Evolutionary conservation across 2,113 vertebrate species (phyloP).

Genomic region (Suricata suricatta): DNA sequence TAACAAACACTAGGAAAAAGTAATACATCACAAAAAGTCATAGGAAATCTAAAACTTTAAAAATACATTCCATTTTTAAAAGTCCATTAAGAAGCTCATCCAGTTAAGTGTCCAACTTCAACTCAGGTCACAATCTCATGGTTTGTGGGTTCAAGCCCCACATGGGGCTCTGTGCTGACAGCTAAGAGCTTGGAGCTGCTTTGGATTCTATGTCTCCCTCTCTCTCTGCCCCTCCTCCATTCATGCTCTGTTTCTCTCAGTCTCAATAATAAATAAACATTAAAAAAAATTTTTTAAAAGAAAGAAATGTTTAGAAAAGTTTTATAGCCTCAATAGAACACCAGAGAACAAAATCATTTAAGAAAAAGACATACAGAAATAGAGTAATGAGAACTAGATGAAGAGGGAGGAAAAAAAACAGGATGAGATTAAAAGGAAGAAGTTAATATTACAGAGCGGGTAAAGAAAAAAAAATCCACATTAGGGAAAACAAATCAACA

Average conservation of each 20-base stretch:
- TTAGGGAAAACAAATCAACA: neutral
- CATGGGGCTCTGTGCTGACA: too few relatives aligned
- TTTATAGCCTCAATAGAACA: neutral
- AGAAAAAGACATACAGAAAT: neutral
- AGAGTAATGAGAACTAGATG: neutral
- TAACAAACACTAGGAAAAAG: neutral
- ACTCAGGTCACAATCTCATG: too few relatives aligned
- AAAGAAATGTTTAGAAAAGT: neutral
- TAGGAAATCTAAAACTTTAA: neutral
- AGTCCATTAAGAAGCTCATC: neutral
- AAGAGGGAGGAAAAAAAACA: neutral
- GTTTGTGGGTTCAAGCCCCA: too few relatives aligned
- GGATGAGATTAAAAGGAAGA: neutral
- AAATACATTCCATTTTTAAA: neutral
- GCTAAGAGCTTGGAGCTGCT: too few relatives aligned
- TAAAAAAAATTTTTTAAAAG: too few relatives aligned
- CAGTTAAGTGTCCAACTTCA: too few relatives aligned
- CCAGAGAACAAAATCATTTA: neutral
- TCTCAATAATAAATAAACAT: too few relatives aligned
- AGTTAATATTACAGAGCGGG: neutral
- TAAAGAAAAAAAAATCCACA: neutral
- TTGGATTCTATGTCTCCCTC: too few relatives aligned
- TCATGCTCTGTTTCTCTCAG: too few relatives aligned
- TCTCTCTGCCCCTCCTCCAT: too few relatives aligned
- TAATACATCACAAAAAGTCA: neutral